These are phyloP conservation scores for Sakesphorus luctuosus DNA, from an alignment of 2,113 vertebrate species.

Conservation along the genomic window DNA sequence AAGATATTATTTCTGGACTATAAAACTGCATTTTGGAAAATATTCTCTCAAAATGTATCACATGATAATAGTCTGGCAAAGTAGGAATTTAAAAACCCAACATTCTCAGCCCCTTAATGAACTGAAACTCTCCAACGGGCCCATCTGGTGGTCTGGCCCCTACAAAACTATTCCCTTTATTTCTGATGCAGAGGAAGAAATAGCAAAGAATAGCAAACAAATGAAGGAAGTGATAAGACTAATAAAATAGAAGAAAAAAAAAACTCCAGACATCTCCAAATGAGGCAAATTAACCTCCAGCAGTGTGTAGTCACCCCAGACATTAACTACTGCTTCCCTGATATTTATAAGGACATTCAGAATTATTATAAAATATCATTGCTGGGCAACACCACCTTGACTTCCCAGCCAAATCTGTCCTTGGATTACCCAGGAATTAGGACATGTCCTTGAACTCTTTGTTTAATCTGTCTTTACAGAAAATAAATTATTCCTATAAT, in stretches of 20 bases:
- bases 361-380: background rate
- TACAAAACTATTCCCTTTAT: background rate
- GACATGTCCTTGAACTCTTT: background rate
- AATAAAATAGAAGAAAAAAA: background rate
- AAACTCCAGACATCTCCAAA: background rate
- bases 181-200: background rate
- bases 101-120: background rate
- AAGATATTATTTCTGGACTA: slow-evolving; percentile 8
- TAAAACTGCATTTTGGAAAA: slow-evolving; percentile 20
- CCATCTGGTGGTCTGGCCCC: background rate
- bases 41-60: background rate
- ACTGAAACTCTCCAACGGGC: background rate
- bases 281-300: background rate
- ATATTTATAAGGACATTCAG: background rate
- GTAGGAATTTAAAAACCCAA: background rate
- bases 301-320: background rate
- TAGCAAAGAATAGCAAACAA: background rate
- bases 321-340: background rate
- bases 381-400: background rate
- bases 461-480: background rate
- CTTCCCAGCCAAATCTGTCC: background rate
- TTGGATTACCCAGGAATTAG: background rate
- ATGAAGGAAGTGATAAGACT: background rate
- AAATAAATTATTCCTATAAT: background rate
- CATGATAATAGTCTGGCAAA: background rate